Evolutionary conservation across 2,797 vertebrate genomes (phyloP), one percentile per base, ranked within the genome.

Genomic region (Benthosema pterotum): DNA sequence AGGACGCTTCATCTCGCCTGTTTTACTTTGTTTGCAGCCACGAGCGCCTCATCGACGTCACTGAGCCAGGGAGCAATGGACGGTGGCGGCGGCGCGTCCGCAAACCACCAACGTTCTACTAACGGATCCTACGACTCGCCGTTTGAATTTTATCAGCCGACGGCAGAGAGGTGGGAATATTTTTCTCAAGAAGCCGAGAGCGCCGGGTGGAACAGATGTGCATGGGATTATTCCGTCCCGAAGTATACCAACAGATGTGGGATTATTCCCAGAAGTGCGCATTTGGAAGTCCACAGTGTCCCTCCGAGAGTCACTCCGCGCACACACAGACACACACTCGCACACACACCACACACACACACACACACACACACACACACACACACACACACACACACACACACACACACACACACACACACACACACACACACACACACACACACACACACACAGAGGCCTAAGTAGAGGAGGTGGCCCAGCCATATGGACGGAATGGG

Each of bases 401-500:
- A n/a, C 63, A 61, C 42, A 57, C 42, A 13, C 54, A 45, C 71
- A 52, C 13, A 14, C 17, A n/a, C 32, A 1, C 32, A 8, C 32
- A 65, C 53, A 52, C 57, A 55, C 0, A 16, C 15, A 18, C 43
- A 17, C 45, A 52, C 12, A 43, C 11, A 68, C 60, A 8, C 11
- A 32, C 19, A 9, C 38, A 15, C 63, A 59, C 42, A 57, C 42
- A 13, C 54, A 45, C 69, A 53, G 60, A 62, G 61, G 53, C n/a
- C 5, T n/a, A 13, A 43, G 52, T 18, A 12, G 12, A n/a, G 19
- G 60, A 15, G 5, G 38, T 52, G 57, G 56, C 63, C 45, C 14
- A 71, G 55, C 66, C 82, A 79, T 79, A 87, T 73, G 82, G 79
- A 74, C 75, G 67, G 63, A 80, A 80, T 69, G 68, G 77, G 74